Evolutionary conservation across 2,113 vertebrate species (phyloP).

Genomic region (Rallus limicola): DNA sequence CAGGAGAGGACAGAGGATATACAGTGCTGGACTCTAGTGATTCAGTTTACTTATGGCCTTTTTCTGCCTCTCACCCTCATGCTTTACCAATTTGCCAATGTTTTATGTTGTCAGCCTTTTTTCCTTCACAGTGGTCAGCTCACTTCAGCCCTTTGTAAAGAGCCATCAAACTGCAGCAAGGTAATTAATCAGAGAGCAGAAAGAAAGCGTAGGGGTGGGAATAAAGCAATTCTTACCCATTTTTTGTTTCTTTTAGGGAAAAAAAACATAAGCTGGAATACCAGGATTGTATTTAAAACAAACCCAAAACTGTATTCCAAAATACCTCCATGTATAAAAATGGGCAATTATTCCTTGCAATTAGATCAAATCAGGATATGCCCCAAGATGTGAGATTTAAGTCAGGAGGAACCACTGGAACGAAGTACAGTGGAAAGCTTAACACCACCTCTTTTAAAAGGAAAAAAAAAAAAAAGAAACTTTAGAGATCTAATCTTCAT

Average conservation of each 20-base stretch:
- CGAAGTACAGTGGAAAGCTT: background rate
- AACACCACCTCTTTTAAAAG: background rate
- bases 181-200: background rate
- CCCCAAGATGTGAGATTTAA: background rate
- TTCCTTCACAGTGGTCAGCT: background rate
- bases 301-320: constrained; percentile 2
- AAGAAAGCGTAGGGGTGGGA: background rate
- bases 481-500: background rate
- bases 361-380: background rate
- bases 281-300: constrained; percentile 25
- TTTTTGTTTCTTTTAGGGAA: background rate
- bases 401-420: background rate
- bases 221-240: background rate
- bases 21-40: background rate
- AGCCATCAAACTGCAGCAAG: background rate
- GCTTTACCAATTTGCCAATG: background rate
- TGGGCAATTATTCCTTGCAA: background rate
- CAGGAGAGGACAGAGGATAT: background rate
- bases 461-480: background rate
- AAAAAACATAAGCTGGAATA: constrained; percentile 9
- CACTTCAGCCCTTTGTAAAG: background rate
- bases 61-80: background rate
- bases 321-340: background rate
- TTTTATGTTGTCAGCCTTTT: background rate
- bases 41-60: background rate